A percentile compares a stretch with the other conserved stretches of the same genome.
These are phyloP conservation scores for Drosophila parabipectinata DNA, from an alignment of 1,140 invertebrate species.

Conservation along the genomic window DNA sequence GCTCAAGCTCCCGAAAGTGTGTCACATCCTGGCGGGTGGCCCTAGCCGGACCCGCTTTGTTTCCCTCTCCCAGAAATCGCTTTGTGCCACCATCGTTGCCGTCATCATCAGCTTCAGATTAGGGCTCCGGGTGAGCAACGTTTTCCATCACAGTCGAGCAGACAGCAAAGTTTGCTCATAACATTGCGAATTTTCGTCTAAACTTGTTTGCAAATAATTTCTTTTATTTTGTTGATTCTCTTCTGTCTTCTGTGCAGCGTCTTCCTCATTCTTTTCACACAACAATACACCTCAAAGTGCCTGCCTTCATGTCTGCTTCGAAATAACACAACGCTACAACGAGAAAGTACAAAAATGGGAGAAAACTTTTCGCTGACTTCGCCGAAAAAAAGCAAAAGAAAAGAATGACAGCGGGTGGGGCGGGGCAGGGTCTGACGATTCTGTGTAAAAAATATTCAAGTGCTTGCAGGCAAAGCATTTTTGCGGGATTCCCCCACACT, in stretches of 20 bases:
- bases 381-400: slow-evolving; percentile 56
- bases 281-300: slow-evolving; percentile 80
- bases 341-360: slow-evolving; percentile 29
- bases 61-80: slow-evolving; percentile 19
- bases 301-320: slow-evolving; percentile 37
- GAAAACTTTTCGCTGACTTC: slow-evolving; percentile 74
- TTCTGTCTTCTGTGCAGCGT: slow-evolving; percentile 13
- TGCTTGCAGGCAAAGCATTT: slow-evolving; percentile 63
- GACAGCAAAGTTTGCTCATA: slow-evolving; percentile 77
- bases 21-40: slow-evolving; percentile 7
- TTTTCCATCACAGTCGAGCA: slow-evolving; percentile 53
- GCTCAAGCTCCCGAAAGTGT: slow-evolving; percentile 22
- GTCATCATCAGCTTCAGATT: slow-evolving; percentile 49
- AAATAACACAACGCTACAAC: slow-evolving; percentile 33
- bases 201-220: slow-evolving; percentile 82
- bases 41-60: background rate
- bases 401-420: slow-evolving; percentile 23
- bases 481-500: slow-evolving; percentile 20
- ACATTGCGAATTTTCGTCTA: slow-evolving; percentile 79
- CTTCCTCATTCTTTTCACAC: slow-evolving; percentile 68
- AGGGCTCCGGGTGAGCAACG: slow-evolving; percentile 36
- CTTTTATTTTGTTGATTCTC: slow-evolving; percentile 79
- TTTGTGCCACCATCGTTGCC: slow-evolving; percentile 54
- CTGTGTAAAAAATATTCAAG: slow-evolving; percentile 54
- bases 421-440: slow-evolving; percentile 43